Evolutionary conservation across 2,888 invertebrate species (phyloP), one percentile per base, ranked within the genome.

Genomic region (Darwinula stevensoni): DNA sequence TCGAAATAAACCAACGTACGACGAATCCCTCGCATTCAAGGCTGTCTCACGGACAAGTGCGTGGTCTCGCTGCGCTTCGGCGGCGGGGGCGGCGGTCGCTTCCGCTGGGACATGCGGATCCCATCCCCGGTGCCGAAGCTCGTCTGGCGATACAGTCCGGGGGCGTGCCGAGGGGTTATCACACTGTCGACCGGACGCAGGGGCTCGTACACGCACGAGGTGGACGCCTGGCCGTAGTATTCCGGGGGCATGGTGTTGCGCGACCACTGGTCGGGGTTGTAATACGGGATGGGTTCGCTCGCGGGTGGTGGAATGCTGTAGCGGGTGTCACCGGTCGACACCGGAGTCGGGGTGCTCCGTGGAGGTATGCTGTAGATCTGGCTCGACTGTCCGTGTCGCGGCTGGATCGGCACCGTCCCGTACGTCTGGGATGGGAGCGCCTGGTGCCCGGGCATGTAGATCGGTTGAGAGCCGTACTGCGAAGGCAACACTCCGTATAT

Each of bases 1-100:
- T n/a, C n/a, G n/a, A n/a, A n/a, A n/a, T n/a, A n/a, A n/a, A n/a
- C n/a, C n/a, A n/a, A n/a, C n/a, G n/a, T n/a, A n/a, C n/a, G n/a
- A n/a, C n/a, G n/a, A n/a, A n/a, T n/a, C n/a, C n/a, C n/a, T n/a
- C n/a, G n/a, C n/a, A n/a, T n/a, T n/a, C n/a, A n/a, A n/a, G n/a
- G n/a, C n/a, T n/a, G n/a, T n/a, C 22, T 6, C 22, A n/a, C 22
- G 4, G 44, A 36, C 27, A 74, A 53, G 43, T 73, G 73, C n/a
- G 74, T 75, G n/a, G 69, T 68, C 47, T 78, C 76, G 46, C 74
- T 73, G 37, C 80, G 63, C 41, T 74, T 73, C 2, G 80, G 78
- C 2, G 80, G 78, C 17, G 78, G 78, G 3, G 80, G 80, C 11
- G 80, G 80, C 29, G 75, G 75, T 41, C 71, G 58, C 47, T 71